phyloP scores from a whole-genome alignment of 1,140 invertebrate species.

The Drosophila repleta region DNA sequence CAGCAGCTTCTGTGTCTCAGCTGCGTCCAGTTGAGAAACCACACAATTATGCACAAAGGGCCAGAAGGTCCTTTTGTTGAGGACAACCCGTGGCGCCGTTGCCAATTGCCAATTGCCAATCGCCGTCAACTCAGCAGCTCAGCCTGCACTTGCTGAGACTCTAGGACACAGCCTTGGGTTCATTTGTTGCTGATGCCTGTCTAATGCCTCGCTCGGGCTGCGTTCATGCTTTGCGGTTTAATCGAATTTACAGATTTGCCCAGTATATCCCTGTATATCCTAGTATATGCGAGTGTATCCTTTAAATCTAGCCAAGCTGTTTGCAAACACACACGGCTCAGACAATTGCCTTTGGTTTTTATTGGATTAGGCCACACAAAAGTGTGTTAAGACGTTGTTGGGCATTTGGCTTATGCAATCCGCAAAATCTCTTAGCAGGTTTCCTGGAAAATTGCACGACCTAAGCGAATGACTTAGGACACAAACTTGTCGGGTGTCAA shows the following conservation, averaged over 20 bases:
- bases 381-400: conserved; percentile 60
- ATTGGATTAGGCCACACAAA: conserved; percentile 76
- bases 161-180: not conserved
- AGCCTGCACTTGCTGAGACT: conserved; percentile 55
- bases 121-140: conserved; percentile 38
- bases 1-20: conserved; percentile 34
- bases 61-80: conserved; percentile 27
- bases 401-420: conserved; percentile 52
- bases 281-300: conserved; percentile 12
- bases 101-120: conserved; percentile 48
- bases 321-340: conserved; percentile 58
- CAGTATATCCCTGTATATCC: conserved; percentile 7
- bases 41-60: conserved; percentile 63
- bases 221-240: conserved; percentile 78
- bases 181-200: conserved; percentile 18
- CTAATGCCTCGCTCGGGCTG: conserved; percentile 39
- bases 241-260: conserved; percentile 76
- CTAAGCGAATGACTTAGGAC: conserved; percentile 64
- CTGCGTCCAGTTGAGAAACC: conserved; percentile 41
- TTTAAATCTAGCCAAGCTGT: conserved; percentile 45
- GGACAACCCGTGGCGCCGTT: conserved; percentile 48
- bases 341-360: conserved; percentile 52
- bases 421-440: conserved; percentile 13
- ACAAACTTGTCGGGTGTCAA: conserved; percentile 41
- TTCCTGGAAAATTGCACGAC: conserved; percentile 60